Conservation (phyloP, 2,113 vertebrate species). For the Sclerurus mexicanus region DNA sequence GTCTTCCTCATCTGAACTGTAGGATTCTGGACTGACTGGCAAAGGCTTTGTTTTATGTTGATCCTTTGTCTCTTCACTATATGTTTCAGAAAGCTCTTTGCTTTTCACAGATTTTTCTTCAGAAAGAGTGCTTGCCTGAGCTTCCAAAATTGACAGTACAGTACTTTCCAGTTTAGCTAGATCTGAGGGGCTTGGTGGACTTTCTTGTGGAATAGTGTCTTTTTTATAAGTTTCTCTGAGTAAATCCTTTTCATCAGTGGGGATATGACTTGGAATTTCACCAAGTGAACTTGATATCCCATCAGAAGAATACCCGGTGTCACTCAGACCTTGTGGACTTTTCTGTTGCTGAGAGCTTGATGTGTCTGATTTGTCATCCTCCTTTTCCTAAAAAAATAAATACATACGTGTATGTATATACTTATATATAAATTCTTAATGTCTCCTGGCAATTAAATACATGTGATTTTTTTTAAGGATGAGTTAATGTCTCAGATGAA, state of each 20-base stretch:
- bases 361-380: conserved; percentile 82
- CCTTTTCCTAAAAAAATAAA: conserved; percentile 79
- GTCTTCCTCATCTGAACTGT: conserved; percentile 83
- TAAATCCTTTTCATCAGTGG: conserved; percentile 79
- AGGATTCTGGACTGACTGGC: conserved; percentile 74
- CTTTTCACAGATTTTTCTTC: conserved; percentile 66
- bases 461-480: background rate
- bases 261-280: conserved; percentile 81
- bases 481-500: background rate
- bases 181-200: conserved; percentile 89
- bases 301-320: conserved; percentile 85
- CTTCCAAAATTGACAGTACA: conserved; percentile 93
- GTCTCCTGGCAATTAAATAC: conserved; percentile 19
- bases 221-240: conserved; percentile 76
- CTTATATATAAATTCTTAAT: conserved; percentile 60
- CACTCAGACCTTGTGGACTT: conserved; percentile 84
- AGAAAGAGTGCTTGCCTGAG: conserved; percentile 75
- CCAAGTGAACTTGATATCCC: conserved; percentile 84
- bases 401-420: conserved; percentile 44
- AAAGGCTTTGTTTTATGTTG: conserved; percentile 78
- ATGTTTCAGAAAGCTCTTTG: conserved; percentile 58
- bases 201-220: conserved; percentile 78
- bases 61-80: conserved; percentile 70
- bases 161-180: conserved; percentile 92
- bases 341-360: conserved; percentile 81